Evolutionary conservation across 2,888 invertebrate genomes (phyloP), one percentile per base, ranked within the genome.

Genomic region (Drosophila flavopinicola): DNA sequence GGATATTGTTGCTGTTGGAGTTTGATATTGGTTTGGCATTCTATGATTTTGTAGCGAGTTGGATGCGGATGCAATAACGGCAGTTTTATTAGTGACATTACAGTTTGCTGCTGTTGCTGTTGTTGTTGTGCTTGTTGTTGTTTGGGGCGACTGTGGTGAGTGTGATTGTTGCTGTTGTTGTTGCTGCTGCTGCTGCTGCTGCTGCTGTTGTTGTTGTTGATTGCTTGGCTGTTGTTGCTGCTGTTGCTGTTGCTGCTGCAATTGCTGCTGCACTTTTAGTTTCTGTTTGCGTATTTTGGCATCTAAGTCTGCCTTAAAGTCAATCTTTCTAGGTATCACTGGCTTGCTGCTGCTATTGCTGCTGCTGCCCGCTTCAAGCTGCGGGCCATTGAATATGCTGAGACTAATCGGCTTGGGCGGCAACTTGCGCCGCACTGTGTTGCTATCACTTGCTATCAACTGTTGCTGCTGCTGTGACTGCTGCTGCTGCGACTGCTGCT

Each of bases 221-320:
- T n/a, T n/a, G n/a, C n/a, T n/a, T n/a, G n/a, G 39, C 32, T 66
- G 61, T 11, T 73, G 74, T n/a, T 78, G 71, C 9, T 54, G 68
- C 3, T 70, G 78, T 23, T 71, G 68, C 20, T 86, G 79, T 15
- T 78, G 75, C 47, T 85, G 75, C 51, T 82, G 88, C 72, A 88
- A 63, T 71, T 88, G 83, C 67, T 82, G 88, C 66, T 87, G 76
- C 57, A 90, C 76, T 71, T 88, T 90, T 53, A 75, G 77, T 64
- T 90, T 90, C 70, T 89, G 89, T 66, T 83, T 84, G 67, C 86
- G 88, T 64, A 89, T 80, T 76, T 89, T 89, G 47, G 88, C 89
- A 80, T 89, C 89, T 76, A 90, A 76, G 53, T 90, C 90, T 57
- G 87, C 87, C 75, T 89, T 89, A 70, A 90, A 89, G 73, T 88